Evolutionary conservation across 2,888 invertebrate genomes (phyloP).

Genomic region (Cepaea hortensis): DNA sequence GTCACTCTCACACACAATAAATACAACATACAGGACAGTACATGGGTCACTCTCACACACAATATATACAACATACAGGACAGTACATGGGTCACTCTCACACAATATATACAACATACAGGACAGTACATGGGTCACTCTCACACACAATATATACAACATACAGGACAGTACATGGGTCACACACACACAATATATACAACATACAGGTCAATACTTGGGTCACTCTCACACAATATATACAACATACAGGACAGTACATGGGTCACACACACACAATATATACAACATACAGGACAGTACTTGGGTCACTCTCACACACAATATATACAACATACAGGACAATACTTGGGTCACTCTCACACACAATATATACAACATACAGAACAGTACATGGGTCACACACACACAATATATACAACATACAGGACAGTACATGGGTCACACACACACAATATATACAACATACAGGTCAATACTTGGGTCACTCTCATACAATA

Average conservation of each 20-base stretch:
- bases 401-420: neutral
- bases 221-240: neutral
- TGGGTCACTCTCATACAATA: neutral
- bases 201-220: too few relatives aligned
- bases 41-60: too few relatives aligned
- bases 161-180: neutral
- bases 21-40: too few relatives aligned
- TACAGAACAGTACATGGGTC: too few relatives aligned
- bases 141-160: neutral
- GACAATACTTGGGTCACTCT: too few relatives aligned
- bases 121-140: neutral
- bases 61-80: neutral
- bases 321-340: neutral
- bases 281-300: neutral
- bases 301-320: neutral
- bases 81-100: neutral
- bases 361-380: too few relatives aligned
- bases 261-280: neutral
- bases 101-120: neutral
- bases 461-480: neutral
- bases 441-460: neutral
- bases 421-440: neutral
- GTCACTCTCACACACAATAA: too few relatives aligned
- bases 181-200: too few relatives aligned
- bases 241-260: neutral